Conservation (phyloP, 2,797 vertebrate genomes). For the Phataginus tricuspis region DNA sequence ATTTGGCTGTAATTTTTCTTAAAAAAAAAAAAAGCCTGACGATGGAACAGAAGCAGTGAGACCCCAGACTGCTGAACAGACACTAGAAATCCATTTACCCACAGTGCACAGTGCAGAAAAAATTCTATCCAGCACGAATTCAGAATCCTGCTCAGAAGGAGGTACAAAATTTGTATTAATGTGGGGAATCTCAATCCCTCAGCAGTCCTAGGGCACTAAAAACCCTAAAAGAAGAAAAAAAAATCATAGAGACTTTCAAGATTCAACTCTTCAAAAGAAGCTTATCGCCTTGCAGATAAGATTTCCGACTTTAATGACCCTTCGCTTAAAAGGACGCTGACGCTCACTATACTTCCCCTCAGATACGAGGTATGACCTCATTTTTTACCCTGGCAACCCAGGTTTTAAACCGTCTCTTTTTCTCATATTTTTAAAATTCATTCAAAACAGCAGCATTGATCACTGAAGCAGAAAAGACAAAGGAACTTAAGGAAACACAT, state of each 20-base stretch:
- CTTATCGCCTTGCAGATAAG: background rate
- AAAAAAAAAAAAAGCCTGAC: background rate
- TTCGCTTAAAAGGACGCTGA: background rate
- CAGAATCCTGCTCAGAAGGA: slow-evolving; percentile 55
- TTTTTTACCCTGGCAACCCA: background rate
- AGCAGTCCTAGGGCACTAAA: slow-evolving; percentile 44
- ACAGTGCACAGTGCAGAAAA: slow-evolving; percentile 44
- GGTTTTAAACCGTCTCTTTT: background rate
- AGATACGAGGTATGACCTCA: background rate
- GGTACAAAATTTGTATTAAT: slow-evolving; percentile 51
- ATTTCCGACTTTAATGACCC: slow-evolving; percentile 15
- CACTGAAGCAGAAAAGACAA: slow-evolving; percentile 33
- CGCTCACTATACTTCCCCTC: background rate
- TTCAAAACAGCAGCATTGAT: background rate
- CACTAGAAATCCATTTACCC: slow-evolving; percentile 46
- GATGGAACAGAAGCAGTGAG: background rate
- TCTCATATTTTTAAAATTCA: slow-evolving; percentile 11
- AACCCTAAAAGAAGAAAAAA: background rate
- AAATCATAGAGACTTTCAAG: background rate
- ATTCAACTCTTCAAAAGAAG: slow-evolving; percentile 47
- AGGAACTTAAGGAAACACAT: background rate
- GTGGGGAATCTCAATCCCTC: slow-evolving; percentile 61
- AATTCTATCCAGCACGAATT: slow-evolving; percentile 69
- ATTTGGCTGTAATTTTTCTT: background rate
- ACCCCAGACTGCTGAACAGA: background rate